Evolutionary conservation across 2,797 vertebrate species (phyloP).

Genomic region (Sebastes vulpes): DNA sequence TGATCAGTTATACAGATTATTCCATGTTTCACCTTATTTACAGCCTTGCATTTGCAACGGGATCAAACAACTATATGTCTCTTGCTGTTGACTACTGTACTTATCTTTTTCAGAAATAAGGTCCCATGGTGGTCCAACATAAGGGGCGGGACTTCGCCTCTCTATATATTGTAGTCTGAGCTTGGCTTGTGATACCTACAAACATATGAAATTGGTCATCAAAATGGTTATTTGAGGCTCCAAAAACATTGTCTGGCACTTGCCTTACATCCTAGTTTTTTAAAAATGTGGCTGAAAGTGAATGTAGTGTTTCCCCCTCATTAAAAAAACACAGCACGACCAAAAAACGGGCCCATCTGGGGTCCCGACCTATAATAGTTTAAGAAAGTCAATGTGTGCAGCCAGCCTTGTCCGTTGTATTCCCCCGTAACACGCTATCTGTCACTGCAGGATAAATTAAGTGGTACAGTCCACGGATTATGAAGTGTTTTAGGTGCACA

Average conservation of each 20-base stretch:
- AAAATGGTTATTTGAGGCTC: background rate
- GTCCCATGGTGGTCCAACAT: too few species aligned
- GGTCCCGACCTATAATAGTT: constrained; percentile 8
- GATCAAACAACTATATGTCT: too few species aligned
- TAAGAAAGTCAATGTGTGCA: constrained; percentile 20
- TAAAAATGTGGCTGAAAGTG: background rate
- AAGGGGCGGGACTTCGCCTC: too few species aligned
- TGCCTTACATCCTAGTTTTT: background rate
- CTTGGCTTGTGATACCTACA: background rate
- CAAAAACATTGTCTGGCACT: background rate
- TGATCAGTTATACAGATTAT: background rate
- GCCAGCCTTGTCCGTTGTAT: constrained; percentile 2
- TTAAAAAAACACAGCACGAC: background rate
- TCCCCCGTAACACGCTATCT: constrained; percentile 32
- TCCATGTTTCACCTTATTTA: background rate
- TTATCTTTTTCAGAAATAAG: too few species aligned
- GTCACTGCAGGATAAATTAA: constrained; percentile 58
- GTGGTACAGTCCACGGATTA: constrained; percentile 58
- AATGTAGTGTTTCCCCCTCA: background rate
- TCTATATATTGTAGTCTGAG: background rate
- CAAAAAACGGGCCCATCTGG: background rate
- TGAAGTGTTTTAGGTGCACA: constrained; percentile 52
- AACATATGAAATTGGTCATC: background rate
- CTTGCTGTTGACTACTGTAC: too few species aligned
- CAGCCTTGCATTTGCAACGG: background rate